Conservation (phyloP, 1,140 invertebrate species). For the Limonius californicus region DNA sequence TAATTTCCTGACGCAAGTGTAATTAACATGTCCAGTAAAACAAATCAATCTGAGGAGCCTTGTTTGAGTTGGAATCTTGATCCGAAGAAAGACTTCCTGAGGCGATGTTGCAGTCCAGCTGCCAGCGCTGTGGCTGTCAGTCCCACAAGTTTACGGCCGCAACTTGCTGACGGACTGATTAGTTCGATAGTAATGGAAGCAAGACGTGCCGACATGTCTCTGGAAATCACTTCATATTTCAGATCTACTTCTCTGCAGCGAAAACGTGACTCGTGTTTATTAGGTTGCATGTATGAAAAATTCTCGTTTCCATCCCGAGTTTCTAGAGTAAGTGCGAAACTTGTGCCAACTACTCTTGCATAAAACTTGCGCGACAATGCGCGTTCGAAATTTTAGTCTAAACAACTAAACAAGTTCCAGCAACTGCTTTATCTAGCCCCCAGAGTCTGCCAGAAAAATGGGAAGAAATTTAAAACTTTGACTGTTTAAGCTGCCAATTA, state of each 20-base stretch:
- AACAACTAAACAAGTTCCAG: slow-evolving; percentile 1
- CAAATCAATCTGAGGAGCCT: too few species aligned
- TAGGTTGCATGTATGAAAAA: slow-evolving; percentile 13
- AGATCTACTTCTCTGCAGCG: neutral
- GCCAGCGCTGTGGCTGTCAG: neutral
- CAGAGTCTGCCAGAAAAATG: neutral
- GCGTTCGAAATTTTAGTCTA: slow-evolving; percentile 5
- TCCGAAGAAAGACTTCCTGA: too few species aligned
- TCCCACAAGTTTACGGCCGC: slow-evolving; percentile 22
- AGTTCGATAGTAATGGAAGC: slow-evolving; percentile 22
- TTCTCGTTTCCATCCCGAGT: neutral
- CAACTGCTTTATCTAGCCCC: neutral
- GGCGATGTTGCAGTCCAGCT: too few species aligned
- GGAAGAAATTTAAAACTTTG: neutral
- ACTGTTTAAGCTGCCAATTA: neutral
- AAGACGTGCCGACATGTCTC: slow-evolving; percentile 14
- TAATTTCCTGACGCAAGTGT: too few species aligned
- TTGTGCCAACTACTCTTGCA: neutral
- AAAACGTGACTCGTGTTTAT: slow-evolving; percentile 18
- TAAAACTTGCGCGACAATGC: slow-evolving; percentile 3
- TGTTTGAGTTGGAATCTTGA: too few species aligned
- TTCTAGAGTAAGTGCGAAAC: neutral
- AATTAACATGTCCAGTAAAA: too few species aligned
- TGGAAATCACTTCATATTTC: slow-evolving; percentile 6
- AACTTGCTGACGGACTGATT: slow-evolving; percentile 26